Evolutionary conservation across 2,113 vertebrate species (phyloP), one percentile per base, ranked within the genome.

Genomic region (Muscicapa adusta): DNA sequence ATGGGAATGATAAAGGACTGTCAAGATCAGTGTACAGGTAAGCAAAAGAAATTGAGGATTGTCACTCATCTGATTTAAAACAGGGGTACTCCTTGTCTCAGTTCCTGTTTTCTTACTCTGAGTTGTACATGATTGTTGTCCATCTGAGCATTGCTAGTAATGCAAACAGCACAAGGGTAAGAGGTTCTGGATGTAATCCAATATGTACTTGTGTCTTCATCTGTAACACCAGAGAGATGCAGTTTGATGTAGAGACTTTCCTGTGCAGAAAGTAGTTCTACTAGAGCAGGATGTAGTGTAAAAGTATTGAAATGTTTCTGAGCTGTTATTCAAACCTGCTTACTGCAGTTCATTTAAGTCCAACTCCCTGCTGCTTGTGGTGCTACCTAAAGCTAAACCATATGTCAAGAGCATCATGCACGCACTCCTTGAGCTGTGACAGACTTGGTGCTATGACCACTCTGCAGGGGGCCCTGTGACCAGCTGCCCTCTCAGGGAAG

Each of bases 1-100:
- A 99, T 97, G 99, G 99, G 28, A 99, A 99, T 6, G 98, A 99
- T 94, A 99, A 98, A 97, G 98, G 98, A 48, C 97, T 99, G 65
- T 99, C 99, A 65, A 99, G 97, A 94, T 97, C 98, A 67, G 98
- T 99, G 38, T 99, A 98, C 96, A 98, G 97, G 99, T 99, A 94
- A 97, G 97, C 90, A 40, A 70, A 74, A 81, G 45, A 88, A 75
- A 31, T 0, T 34, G 7, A 8, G 18, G 3, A 16, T 31, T 54
- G 29, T 50, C 7, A 28, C 12, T 62, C 12, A 48, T 3, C 15
- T 51, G 13, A 15, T 34, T 45, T 43, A 61, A 54, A 74, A n/a
- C 18, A 5, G 22, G 14, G 5, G 3, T 62, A 33, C 17, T 63
- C 7, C 26, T 40, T 5, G 5, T 43, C 5, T 61, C 40, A 19